Conservation (phyloP, 2,888 invertebrate species). For the Anthophora plumipes region DNA sequence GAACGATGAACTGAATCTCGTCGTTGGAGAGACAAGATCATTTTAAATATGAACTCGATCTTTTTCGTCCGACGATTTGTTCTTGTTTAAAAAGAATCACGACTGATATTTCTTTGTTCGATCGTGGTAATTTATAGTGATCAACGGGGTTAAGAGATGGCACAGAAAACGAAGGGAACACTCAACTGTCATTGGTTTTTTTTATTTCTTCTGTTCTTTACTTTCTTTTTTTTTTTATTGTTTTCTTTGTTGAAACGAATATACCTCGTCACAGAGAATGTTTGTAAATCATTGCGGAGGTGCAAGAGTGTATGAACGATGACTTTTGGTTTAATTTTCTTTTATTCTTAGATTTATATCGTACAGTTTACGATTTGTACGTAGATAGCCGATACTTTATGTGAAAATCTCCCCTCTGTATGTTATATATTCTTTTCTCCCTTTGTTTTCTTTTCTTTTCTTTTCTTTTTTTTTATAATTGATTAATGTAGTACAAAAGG, state of each 20-base stretch:
- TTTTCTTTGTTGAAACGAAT: constrained; percentile 6
- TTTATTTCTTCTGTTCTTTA: neutral
- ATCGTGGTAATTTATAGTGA: constrained; percentile 36
- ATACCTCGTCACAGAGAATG: neutral
- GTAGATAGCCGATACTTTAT: neutral
- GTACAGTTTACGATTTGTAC: constrained; percentile 21
- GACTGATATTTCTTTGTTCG: constrained; percentile 31
- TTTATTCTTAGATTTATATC: constrained; percentile 25
- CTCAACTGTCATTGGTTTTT: constrained; percentile 19
- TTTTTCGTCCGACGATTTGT: constrained; percentile 24
- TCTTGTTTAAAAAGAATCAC: constrained; percentile 6
- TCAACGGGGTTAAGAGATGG: constrained; percentile 21
- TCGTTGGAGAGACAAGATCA: constrained; percentile 17
- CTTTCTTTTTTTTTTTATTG: neutral
- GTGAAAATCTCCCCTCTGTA: constrained; percentile 5
- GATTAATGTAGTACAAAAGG: constrained; percentile 44
- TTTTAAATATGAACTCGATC: constrained; percentile 7
- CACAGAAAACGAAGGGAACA: constrained; percentile 20
- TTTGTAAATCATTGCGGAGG: neutral
- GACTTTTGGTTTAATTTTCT: constrained; percentile 7
- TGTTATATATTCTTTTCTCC: neutral
- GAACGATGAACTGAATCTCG: constrained; percentile 18
- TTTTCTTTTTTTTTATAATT: constrained; percentile 11
- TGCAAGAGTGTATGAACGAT: constrained; percentile 11
- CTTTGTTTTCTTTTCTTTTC: neutral